Percentiles rank a stretch among this genome's conserved stretches.
Evolutionary conservation across 2,888 invertebrate genomes (phyloP).

Genomic region (Cactoblastis cactorum): DNA sequence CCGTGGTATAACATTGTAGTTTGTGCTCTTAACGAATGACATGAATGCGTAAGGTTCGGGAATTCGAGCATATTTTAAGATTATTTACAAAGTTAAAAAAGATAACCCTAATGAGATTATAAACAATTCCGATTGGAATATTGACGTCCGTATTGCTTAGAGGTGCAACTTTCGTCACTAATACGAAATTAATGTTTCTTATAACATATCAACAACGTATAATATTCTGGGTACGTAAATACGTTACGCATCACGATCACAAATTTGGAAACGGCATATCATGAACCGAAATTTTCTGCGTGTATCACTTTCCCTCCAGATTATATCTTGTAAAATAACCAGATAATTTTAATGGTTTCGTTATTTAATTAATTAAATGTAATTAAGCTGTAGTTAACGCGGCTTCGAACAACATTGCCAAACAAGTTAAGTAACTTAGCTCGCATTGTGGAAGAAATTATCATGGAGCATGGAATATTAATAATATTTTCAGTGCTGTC

Average conservation of each 20-base stretch:
- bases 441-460: background rate
- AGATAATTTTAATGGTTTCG: constrained; percentile 2
- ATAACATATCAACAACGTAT: background rate
- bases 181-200: background rate
- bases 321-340: constrained; percentile 22
- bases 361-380: constrained; percentile 14
- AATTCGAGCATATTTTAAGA: too few relatives aligned
- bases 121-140: background rate
- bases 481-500: too few relatives aligned
- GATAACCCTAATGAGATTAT: background rate
- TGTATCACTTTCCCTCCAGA: constrained; percentile 37
- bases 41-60: background rate
- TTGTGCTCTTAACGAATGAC: background rate
- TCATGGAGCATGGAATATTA: background rate
- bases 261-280: constrained; percentile 28
- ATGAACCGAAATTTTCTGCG: constrained; percentile 31
- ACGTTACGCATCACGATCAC: constrained; percentile 17
- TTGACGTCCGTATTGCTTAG: background rate
- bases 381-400: constrained; percentile 3
- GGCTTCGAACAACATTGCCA: constrained; percentile 2
- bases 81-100: too few relatives aligned
- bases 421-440: background rate
- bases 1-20: background rate
- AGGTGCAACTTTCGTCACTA: background rate
- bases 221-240: background rate